phyloP scores from a whole-genome alignment of 2,113 vertebrate genomes.

The Alethe diademata region DNA sequence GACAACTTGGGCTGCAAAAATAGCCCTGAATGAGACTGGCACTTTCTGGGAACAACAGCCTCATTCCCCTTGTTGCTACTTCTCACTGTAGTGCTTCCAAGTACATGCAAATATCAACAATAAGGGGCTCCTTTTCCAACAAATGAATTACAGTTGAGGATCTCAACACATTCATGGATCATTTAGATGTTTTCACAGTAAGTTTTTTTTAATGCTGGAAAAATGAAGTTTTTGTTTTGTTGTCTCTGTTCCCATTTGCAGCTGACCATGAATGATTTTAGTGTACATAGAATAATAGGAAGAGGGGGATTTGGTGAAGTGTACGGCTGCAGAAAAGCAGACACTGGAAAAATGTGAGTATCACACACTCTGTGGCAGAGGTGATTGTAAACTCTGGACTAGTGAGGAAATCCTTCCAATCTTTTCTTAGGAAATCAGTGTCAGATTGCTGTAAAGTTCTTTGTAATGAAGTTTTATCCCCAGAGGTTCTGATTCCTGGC shows the following conservation, averaged over 20 bases:
- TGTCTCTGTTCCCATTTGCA: constrained; percentile 47
- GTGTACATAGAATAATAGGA: constrained; percentile 97
- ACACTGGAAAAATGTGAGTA: constrained; percentile 98
- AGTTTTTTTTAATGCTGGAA: not conserved
- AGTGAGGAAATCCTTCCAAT: not conserved
- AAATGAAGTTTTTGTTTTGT: not conserved
- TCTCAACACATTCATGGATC: not conserved
- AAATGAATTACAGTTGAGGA: not conserved
- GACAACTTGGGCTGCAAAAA: not conserved
- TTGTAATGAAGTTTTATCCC: not conserved
- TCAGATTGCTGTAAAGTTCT: rapidly evolving
- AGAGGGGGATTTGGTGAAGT: constrained; percentile 97
- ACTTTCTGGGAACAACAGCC: not conserved
- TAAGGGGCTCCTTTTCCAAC: not conserved
- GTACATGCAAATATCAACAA: not conserved
- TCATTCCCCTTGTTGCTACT: not conserved
- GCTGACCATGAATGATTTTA: constrained; percentile 99
- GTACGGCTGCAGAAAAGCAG: constrained; percentile 97
- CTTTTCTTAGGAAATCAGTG: not conserved
- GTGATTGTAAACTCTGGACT: not conserved
- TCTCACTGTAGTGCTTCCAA: not conserved
- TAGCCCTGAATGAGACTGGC: not conserved
- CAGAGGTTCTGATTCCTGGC: not conserved
- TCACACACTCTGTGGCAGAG: not conserved
- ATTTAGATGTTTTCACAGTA: not conserved